Conservation (phyloP, 2,113 vertebrate genomes). For the Microcebus griseorufus region DNA sequence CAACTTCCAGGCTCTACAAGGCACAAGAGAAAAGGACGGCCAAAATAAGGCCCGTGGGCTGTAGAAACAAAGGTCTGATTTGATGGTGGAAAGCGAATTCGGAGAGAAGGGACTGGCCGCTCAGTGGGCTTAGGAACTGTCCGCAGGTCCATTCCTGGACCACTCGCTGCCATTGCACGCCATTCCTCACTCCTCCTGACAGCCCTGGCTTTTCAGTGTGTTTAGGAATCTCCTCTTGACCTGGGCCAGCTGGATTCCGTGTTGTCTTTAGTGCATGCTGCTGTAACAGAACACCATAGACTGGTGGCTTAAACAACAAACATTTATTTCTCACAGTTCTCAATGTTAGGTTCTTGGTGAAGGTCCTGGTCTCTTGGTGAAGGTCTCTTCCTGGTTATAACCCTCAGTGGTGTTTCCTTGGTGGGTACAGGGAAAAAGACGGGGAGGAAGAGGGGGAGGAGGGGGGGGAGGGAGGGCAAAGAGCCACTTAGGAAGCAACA, state of each 20-base stretch:
- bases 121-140: background rate
- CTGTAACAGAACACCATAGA: background rate
- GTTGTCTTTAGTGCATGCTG: background rate
- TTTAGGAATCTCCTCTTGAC: background rate
- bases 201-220: background rate
- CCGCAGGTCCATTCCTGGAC: background rate
- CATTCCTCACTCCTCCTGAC: background rate
- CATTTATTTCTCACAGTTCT: background rate
- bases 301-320: background rate
- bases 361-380: background rate
- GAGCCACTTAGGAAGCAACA: background rate
- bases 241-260: background rate
- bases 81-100: background rate
- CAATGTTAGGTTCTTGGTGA: background rate
- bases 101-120: background rate
- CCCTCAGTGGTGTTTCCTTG: background rate
- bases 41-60: background rate
- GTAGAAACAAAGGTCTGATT: background rate
- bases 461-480: background rate
- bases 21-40: background rate
- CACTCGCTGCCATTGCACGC: background rate
- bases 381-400: background rate
- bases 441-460: background rate
- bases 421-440: background rate
- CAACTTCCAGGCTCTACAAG: constrained; percentile 35